A percentile compares a stretch with the other conserved stretches of the same genome.
phyloP scores from a whole-genome alignment of 2,888 invertebrate genomes.

The Drosophila rellima region DNA sequence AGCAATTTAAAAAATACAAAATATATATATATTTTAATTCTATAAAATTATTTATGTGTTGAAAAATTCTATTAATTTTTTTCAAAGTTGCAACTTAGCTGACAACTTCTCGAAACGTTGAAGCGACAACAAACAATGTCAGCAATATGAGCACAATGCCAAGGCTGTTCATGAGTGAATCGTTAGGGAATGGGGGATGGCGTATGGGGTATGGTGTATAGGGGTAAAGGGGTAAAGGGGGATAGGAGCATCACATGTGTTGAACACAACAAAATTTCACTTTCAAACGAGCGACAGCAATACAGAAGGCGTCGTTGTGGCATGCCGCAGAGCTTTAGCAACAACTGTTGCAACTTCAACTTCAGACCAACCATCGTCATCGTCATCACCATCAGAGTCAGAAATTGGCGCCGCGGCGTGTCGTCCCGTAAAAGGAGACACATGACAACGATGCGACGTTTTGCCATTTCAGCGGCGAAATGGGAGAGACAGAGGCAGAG shows the following conservation, averaged over 20 bases:
- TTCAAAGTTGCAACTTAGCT: slow-evolving; percentile 3
- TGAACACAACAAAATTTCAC: slow-evolving; percentile 58
- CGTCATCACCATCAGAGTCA: slow-evolving; percentile 17
- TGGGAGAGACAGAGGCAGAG: not conserved
- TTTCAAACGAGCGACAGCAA: slow-evolving; percentile 61
- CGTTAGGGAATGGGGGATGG: not conserved
- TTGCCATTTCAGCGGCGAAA: slow-evolving; percentile 52
- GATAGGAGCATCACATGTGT: slow-evolving; percentile 34
- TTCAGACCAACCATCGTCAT: slow-evolving; percentile 26
- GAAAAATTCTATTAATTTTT: not conserved
- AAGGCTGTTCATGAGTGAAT: slow-evolving; percentile 26
- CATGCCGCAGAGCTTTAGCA: slow-evolving; percentile 19
- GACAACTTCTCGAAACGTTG: not conserved
- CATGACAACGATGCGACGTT: slow-evolving; percentile 58
- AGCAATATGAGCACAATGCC: slow-evolving; percentile 25
- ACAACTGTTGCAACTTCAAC: slow-evolving; percentile 37
- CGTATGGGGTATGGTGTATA: not conserved
- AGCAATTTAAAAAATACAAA: too few relatives aligned
- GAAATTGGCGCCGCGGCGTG: slow-evolving; percentile 52
- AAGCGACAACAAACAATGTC: slow-evolving; percentile 13
- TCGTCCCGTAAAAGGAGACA: slow-evolving; percentile 63
- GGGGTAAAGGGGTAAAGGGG: too few relatives aligned
- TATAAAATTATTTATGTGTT: too few relatives aligned
- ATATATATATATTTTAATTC: too few relatives aligned
- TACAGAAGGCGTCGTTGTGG: slow-evolving; percentile 28